A percentile compares a stretch with the other conserved stretches of the same genome.
Evolutionary conservation across 2,888 invertebrate genomes (phyloP).

Genomic region (Stegana nigrithorax): DNA sequence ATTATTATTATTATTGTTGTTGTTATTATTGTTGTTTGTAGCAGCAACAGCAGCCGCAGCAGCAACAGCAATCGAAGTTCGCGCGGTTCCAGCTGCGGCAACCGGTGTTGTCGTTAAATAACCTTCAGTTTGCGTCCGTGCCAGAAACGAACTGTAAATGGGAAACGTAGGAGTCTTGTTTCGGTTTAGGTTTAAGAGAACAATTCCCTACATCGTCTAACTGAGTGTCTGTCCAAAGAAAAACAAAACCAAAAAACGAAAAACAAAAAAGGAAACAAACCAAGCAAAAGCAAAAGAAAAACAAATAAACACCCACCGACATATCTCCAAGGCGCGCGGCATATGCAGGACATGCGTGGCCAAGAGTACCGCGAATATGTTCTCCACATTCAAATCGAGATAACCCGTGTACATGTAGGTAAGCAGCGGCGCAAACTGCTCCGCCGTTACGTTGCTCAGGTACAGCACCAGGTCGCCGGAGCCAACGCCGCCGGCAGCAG

Average conservation of each 20-base stretch:
- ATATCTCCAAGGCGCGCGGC: slow-evolving; percentile 78
- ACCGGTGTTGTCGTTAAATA: slow-evolving; percentile 46
- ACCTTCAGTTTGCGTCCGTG: slow-evolving; percentile 70
- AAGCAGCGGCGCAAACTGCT: slow-evolving; percentile 76
- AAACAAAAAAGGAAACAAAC: no score
- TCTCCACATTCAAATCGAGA: slow-evolving; percentile 76
- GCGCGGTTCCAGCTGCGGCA: slow-evolving; percentile 31
- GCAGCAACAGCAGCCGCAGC: slow-evolving; percentile 23
- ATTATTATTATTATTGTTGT: slow-evolving; percentile 27
- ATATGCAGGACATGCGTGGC: slow-evolving; percentile 81
- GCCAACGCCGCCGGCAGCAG: slow-evolving; percentile 2
- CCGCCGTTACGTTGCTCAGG: slow-evolving; percentile 72
- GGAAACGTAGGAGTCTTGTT: neutral
- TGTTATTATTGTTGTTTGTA: slow-evolving; percentile 19
- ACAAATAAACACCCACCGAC: slow-evolving; percentile 64
- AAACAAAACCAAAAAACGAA: neutral
- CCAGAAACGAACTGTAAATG: slow-evolving; percentile 71
- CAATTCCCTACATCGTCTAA: no score
- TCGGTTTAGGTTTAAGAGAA: no score
- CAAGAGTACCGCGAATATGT: slow-evolving; percentile 78
- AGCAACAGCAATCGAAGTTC: slow-evolving; percentile 30
- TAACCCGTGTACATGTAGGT: slow-evolving; percentile 83
- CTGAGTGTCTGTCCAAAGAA: neutral
- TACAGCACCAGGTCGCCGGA: slow-evolving; percentile 63
- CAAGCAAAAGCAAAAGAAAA: neutral